phyloP scores from a whole-genome alignment of 2,888 invertebrate genomes.

The Leptothorax acervorum region DNA sequence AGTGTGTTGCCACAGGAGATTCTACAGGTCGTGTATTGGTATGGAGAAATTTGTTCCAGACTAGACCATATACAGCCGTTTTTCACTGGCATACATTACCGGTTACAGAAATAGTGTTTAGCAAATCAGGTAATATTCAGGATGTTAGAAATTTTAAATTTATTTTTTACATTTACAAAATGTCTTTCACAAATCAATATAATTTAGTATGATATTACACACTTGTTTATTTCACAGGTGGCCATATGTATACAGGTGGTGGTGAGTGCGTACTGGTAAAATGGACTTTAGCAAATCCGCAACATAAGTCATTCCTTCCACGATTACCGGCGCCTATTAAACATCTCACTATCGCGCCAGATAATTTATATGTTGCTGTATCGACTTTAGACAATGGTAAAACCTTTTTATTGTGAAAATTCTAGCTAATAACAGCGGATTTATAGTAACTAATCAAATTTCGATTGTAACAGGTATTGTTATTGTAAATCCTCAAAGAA shows the following conservation, averaged over 20 bases:
- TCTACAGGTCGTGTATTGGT: slow-evolving; percentile 88
- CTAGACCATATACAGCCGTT: slow-evolving; percentile 84
- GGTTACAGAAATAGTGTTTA: slow-evolving; percentile 89
- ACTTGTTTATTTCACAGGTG: slow-evolving; percentile 85
- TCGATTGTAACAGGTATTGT: slow-evolving; percentile 84
- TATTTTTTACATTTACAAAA: neutral
- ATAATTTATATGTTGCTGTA: slow-evolving; percentile 89
- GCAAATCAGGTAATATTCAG: slow-evolving; percentile 83
- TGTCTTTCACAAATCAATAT: neutral
- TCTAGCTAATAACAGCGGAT: slow-evolving; percentile 11
- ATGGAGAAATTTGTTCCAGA: slow-evolving; percentile 87
- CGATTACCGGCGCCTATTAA: slow-evolving; percentile 90
- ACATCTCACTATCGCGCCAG: slow-evolving; percentile 88
- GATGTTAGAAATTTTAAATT: slow-evolving; percentile 16
- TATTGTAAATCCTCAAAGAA: slow-evolving; percentile 87
- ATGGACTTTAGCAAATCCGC: slow-evolving; percentile 88
- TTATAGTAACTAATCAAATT: slow-evolving; percentile 5
- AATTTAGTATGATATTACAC: slow-evolving; percentile 12
- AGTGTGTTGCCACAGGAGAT: slow-evolving; percentile 90
- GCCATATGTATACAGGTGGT: slow-evolving; percentile 92
- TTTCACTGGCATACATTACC: slow-evolving; percentile 93
- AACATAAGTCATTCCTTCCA: slow-evolving; percentile 88
- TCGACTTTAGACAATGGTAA: slow-evolving; percentile 90
- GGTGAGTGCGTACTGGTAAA: slow-evolving; percentile 92
- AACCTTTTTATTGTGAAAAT: slow-evolving; percentile 17